Evolutionary conservation across 2,797 vertebrate genomes (phyloP), one percentile per base, ranked within the genome.

Genomic region (Gastrophryne carolinensis): DNA sequence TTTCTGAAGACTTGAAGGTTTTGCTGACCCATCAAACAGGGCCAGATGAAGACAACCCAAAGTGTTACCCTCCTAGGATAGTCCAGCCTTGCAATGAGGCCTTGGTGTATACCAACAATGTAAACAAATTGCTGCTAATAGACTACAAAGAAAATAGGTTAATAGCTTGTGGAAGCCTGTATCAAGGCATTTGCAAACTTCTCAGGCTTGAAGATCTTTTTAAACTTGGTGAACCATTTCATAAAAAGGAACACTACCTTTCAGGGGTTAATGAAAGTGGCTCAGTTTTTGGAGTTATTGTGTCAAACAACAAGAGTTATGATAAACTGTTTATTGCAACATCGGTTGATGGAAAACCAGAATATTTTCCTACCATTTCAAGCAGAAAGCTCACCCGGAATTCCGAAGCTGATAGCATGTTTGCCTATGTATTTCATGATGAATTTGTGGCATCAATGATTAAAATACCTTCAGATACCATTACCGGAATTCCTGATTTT

Each of bases 361-460:
- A 99, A 79, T 99, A 99, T 82, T 99, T 99, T 84, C 98, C 98
- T 19, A 99, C 97, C 49, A 98, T 99, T 83, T 99, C 98, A 54
- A 99, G 97, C 83, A 90, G 98, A 34, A 98, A 96, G 86, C 86
- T 99, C 81, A 94, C 95, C 67, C 95, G 94, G 82, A 98, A 99
- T 87, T 97, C 96, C 0, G 97, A 99, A 86, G 97, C 95, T 0
- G 97, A 98, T 0, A 93, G 96, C 79, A 99, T 99, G 98, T 99
- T 99, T 15, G 96, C 98, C 0, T 99, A 98, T 0, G 97, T 98
- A 84, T 99, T 98, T 87, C 98, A 99, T 0, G 97, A 99, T 0
- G 97, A 99, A 82, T 99, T 99, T 83, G 96, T 98, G 83, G 96
- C 97, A 35, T 99, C 98, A 0, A 98, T 98, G 95, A 98, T 99